Evolutionary conservation across 2,797 vertebrate species (phyloP), one percentile per base, ranked within the genome.

Genomic region (Poeciliopsis paucimaculata): DNA sequence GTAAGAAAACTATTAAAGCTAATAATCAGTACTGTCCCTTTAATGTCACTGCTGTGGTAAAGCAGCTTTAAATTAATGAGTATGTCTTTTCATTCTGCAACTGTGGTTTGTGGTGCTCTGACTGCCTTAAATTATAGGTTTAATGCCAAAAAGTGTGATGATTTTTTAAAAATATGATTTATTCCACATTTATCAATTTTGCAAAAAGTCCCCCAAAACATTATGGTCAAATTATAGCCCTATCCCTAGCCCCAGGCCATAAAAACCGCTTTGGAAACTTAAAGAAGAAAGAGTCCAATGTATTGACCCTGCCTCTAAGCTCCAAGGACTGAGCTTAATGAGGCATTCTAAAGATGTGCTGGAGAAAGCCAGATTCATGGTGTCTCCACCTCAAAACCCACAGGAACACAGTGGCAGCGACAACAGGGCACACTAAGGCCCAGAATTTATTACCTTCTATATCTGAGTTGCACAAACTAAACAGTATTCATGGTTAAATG

Each of bases 211-310:
- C 13, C 13, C 13, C 13, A 45, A 45, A 45, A 71, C 68, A 71
- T 71, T 45, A 16, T 28, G 16, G 43, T 31, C 41, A 28, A 45
- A 45, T 71, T 28, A 36, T 28, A 28, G 45, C 26, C 68, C 26
- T 26, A 46, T 18, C 12, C 15, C 2, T 16, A 71, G 13, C 5
- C 28, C 53, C 28, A n/a, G 11, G 11, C 11, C 3, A 36, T 3
- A 73, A n/a, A 78, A 45, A 60, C 16, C 45, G 31, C 77, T 78
- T 26, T 18, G 28, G 5, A 73, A 57, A 34, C n/a, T n/a, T 26
- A 23, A 78, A 55, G 51, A 78, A 55, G 51, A 73, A 34, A 72
- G 11, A 47, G 28, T 34, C 41, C 28, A 47, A 36, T 31, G 28
- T 73, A 23, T 60, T 73, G 53, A 62, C 51, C 53, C 41, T 53